These are phyloP conservation scores for Zapornia atra DNA, from an alignment of 2,113 vertebrate genomes.

Conservation along the genomic window DNA sequence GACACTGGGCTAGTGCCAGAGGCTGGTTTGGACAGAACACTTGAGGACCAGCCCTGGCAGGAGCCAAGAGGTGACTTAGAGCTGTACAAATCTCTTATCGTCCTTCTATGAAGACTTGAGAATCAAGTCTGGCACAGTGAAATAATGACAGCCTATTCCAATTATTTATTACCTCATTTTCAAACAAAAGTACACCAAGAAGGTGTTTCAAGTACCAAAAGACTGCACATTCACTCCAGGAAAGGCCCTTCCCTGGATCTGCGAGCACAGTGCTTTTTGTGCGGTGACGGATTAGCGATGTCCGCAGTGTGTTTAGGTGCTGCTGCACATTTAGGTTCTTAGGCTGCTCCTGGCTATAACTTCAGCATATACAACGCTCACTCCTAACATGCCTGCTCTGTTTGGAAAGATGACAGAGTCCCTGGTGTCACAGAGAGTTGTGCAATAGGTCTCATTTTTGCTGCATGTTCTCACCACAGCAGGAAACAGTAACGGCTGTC, in stretches of 20 bases:
- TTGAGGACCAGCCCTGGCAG: neutral
- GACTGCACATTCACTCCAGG: neutral
- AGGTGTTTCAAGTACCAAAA: neutral
- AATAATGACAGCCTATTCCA: neutral
- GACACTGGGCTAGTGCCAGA: neutral
- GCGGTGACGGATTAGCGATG: neutral
- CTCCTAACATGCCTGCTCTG: neutral
- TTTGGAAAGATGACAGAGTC: neutral
- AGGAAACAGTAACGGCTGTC: neutral
- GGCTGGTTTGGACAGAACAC: neutral
- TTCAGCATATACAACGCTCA: neutral
- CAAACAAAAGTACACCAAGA: neutral
- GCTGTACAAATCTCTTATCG: neutral
- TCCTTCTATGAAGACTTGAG: neutral
- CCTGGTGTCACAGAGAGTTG: neutral
- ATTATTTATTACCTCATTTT: neutral
- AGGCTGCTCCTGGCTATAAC: neutral
- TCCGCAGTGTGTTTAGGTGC: neutral
- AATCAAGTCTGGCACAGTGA: neutral
- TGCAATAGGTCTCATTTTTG: constrained; percentile 15
- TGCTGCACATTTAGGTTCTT: neutral
- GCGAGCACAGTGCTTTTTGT: neutral
- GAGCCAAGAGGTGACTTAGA: neutral
- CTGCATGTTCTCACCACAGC: constrained; percentile 12
- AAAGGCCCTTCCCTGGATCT: neutral